Evolutionary conservation across 2,888 invertebrate species (phyloP), one percentile per base, ranked within the genome.

Genomic region (Ochropleura leucogaster): DNA sequence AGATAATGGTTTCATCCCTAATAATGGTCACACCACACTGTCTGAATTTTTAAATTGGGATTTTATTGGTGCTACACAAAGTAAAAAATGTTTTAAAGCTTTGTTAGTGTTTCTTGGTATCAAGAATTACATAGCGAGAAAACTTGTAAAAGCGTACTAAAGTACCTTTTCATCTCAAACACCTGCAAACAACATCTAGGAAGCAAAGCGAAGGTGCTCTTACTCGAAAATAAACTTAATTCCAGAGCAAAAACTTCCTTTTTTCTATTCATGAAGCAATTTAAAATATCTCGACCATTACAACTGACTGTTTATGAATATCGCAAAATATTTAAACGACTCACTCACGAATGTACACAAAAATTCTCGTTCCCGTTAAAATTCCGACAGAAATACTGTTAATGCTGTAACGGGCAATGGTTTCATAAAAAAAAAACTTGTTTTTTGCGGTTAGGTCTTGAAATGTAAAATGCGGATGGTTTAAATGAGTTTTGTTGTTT

Each of bases 181-280:
- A 77, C 55, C 57, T 68, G 42, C 57, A 68, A 65, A 76, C 20
- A 57, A 55, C n/a, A 47, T 68, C 47, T 68, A 40, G 51, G 20
- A 79, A 83, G 65, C 65, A 79, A 60, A 82, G 14, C 53, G 20
- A 60, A 55, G 55, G 40, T 62, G 51, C n/a, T 72, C 20, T 57
- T 53, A 80, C 10, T 10, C n/a, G 20, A 12, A 46, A 68, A 82
- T 72, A 74, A 77, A 71, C 49, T 49, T 74, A 74, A 82, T 84
- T 72, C 20, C 62, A 30, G 64, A 77, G 68, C 75, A 71, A 72
- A 80, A 76, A 47, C 79, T 67, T 80, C 81, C 80, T 78, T 87
- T 89, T 92, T 90, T 90, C 89, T 94, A 94, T 94, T 92, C 92
- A 94, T 94, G 92, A 93, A 90, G 91, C 93, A 92, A 94, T 94